A percentile compares a stretch with the other conserved stretches of the same genome.
phyloP scores from a whole-genome alignment of 2,797 vertebrate genomes.

The Coracias cyanogaster region DNA sequence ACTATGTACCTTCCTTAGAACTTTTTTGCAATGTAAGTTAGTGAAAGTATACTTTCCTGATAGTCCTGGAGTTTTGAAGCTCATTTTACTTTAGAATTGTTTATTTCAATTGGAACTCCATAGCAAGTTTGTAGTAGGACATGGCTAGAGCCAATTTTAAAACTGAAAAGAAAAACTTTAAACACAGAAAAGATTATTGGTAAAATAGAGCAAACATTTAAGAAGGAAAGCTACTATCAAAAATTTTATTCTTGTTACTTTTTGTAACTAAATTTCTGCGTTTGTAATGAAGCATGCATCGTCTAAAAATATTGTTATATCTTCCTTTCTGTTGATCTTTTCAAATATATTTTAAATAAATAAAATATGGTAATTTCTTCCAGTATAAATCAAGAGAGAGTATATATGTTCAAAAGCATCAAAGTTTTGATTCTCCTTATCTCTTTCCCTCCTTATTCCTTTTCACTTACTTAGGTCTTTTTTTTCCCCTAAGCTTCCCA shows the following conservation, averaged over 20 bases:
- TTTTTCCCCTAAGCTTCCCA: background rate
- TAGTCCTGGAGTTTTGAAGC: background rate
- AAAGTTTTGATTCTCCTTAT: background rate
- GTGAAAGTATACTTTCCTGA: background rate
- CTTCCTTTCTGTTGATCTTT: background rate
- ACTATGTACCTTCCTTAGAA: background rate
- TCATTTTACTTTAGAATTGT: background rate
- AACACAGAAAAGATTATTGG: background rate
- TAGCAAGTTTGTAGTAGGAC: background rate
- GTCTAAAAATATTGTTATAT: background rate
- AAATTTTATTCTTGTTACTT: background rate
- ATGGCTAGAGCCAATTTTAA: background rate
- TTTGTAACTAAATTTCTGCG: background rate
- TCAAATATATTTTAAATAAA: background rate
- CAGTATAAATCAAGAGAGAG: background rate
- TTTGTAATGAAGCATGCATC: background rate
- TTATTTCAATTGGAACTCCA: background rate
- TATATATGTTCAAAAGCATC: background rate
- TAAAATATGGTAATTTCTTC: background rate
- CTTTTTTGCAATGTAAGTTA: background rate
- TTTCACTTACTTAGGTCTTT: background rate
- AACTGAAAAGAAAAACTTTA: background rate
- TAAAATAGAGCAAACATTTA: background rate
- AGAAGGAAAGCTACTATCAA: background rate
- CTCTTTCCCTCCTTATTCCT: background rate